Percentiles rank a stretch among this genome's conserved stretches.
Conservation (phyloP, 1,140 invertebrate genomes). For the Neodiprion lecontei region DNA sequence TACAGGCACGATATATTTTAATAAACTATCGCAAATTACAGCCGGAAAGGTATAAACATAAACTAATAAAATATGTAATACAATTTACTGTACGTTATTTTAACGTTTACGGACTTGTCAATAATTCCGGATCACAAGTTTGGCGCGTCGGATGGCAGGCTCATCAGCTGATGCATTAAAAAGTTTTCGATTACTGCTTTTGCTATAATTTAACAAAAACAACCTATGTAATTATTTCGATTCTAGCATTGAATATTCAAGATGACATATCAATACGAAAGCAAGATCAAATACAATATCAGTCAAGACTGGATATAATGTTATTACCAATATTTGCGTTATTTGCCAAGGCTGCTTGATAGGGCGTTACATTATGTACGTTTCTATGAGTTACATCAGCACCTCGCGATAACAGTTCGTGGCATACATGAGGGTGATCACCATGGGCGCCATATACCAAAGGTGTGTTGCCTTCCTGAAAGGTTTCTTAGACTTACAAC, state of each 20-base stretch:
- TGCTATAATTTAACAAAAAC: conserved; percentile 42
- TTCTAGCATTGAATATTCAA: conserved; percentile 21
- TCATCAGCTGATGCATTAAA: conserved; percentile 51
- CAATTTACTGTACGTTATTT: neutral
- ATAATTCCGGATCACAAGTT: neutral
- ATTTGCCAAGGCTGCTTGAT: conserved; percentile 77
- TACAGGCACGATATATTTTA: conserved; percentile 1
- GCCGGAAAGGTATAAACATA: neutral
- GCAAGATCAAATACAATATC: neutral
- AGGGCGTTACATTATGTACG: conserved; percentile 81
- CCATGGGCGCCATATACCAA: conserved; percentile 88
- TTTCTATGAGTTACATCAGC: conserved; percentile 82
- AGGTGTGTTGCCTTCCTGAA: conserved; percentile 83
- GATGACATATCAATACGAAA: conserved; percentile 11
- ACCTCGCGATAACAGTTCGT: conserved; percentile 77
- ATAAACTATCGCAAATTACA: conserved; percentile 8
- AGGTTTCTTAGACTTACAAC: conserved; percentile 31
- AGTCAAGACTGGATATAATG: neutral
- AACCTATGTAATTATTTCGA: neutral
- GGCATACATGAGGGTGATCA: conserved; percentile 86
- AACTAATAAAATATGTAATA: neutral
- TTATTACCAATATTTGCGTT: conserved; percentile 62
- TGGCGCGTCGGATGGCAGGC: neutral
- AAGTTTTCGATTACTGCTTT: conserved; percentile 62
- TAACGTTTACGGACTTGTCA: no score